Evolutionary conservation across 2,888 invertebrate species (phyloP).

Genomic region (Hetaerina titia): DNA sequence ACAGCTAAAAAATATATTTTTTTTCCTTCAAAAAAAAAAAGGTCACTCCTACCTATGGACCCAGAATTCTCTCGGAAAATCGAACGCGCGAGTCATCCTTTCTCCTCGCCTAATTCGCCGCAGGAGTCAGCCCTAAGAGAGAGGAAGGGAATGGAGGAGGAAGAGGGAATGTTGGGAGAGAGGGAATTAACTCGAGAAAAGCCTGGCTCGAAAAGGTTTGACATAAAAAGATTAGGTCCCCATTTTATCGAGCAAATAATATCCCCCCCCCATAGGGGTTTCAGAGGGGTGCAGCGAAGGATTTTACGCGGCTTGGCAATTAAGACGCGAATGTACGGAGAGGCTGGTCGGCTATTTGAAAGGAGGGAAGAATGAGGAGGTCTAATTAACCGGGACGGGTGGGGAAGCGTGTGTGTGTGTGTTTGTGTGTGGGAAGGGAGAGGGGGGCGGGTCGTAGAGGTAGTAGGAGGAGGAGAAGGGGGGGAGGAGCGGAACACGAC

Average conservation of each 20-base stretch:
- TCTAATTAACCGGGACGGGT: neutral
- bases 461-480: neutral
- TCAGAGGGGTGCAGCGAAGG: neutral
- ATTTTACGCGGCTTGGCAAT: neutral
- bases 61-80: neutral
- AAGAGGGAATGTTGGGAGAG: neutral
- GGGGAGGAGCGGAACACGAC: neutral
- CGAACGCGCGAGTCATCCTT: neutral
- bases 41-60: neutral
- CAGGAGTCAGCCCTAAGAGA: neutral
- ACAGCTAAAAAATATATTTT: neutral
- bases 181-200: neutral
- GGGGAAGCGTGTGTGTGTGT: neutral
- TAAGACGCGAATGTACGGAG: conserved; percentile 36
- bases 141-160: too few species aligned
- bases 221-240: neutral
- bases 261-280: neutral
- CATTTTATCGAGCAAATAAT: conserved; percentile 3
- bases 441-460: neutral
- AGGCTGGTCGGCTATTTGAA: neutral
- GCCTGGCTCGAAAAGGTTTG: neutral
- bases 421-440: neutral
- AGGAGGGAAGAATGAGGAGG: neutral
- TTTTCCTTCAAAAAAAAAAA: neutral
- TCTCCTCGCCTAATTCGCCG: neutral